These are phyloP conservation scores for Trissolcus brochymenae DNA, from an alignment of 2,888 invertebrate genomes.

Conservation along the genomic window DNA sequence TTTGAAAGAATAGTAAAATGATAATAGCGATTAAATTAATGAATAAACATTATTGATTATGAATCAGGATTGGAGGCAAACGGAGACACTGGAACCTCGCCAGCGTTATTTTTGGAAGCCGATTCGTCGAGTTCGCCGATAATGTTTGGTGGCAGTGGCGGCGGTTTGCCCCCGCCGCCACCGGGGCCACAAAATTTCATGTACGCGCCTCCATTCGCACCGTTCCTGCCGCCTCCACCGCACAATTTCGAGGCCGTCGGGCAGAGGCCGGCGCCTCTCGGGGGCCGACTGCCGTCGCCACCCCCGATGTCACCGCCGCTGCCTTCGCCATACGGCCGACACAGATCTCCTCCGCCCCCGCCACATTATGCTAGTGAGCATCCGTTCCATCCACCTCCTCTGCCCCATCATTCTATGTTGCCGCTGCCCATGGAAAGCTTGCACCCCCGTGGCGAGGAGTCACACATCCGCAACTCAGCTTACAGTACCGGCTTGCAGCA, in stretches of 20 bases:
- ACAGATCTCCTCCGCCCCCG: slow-evolving; percentile 66
- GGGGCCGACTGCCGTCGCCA: slow-evolving; percentile 71
- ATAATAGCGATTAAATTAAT: background rate
- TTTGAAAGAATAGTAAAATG: background rate
- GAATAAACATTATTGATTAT: slow-evolving; percentile 56
- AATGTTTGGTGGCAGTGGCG: slow-evolving; percentile 76
- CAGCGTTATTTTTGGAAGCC: slow-evolving; percentile 73
- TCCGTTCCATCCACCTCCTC: slow-evolving; percentile 65
- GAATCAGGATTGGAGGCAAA: slow-evolving; percentile 78
- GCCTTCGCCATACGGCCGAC: slow-evolving; percentile 67
- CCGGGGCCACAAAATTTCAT: slow-evolving; percentile 69
- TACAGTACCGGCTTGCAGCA: slow-evolving; percentile 60
- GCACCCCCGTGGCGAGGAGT: slow-evolving; percentile 72
- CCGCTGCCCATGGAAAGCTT: slow-evolving; percentile 63
- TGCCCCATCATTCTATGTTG: slow-evolving; percentile 75
- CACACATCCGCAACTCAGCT: slow-evolving; percentile 67
- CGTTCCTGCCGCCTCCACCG: slow-evolving; percentile 79
- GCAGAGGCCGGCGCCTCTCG: slow-evolving; percentile 76
- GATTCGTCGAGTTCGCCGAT: slow-evolving; percentile 76
- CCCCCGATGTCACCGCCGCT: slow-evolving; percentile 66
- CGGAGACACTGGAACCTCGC: slow-evolving; percentile 77
- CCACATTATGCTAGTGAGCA: slow-evolving; percentile 74
- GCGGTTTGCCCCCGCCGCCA: slow-evolving; percentile 77
- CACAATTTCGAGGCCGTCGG: slow-evolving; percentile 77
- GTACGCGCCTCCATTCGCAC: slow-evolving; percentile 78